A percentile compares a stretch with the other conserved stretches of the same genome.
phyloP scores from a whole-genome alignment of 2,113 vertebrate species.

The Myxocyprinus asiaticus region DNA sequence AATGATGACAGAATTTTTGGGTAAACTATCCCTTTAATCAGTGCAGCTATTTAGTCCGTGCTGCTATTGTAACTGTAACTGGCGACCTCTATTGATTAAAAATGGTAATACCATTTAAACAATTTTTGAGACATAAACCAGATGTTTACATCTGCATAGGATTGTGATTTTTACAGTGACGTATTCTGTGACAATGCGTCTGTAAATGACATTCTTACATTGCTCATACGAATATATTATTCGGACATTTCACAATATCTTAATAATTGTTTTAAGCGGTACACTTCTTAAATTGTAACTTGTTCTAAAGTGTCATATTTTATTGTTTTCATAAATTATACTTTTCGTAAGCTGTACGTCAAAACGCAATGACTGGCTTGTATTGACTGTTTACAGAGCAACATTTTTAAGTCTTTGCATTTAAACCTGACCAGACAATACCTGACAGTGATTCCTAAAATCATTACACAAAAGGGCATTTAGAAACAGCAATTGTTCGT shows the following conservation, averaged over 20 bases:
- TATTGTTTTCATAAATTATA: background rate
- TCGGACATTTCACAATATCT: background rate
- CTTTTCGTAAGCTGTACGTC: background rate
- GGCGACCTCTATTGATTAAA: slow-evolving; percentile 49
- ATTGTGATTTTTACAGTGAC: background rate
- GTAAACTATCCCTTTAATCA: background rate
- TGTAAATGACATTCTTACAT: background rate
- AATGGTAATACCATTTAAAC: background rate
- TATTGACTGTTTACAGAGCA: background rate
- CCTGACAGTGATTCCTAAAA: slow-evolving; percentile 17
- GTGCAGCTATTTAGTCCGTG: background rate
- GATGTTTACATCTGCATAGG: slow-evolving; percentile 51
- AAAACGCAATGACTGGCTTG: background rate
- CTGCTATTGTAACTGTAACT: background rate
- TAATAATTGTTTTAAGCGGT: background rate
- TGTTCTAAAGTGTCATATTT: background rate
- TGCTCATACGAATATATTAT: background rate
- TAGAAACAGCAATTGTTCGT: background rate
- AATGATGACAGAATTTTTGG: too few species aligned
- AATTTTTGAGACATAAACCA: slow-evolving; percentile 32
- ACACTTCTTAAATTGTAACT: background rate
- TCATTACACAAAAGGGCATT: slow-evolving; percentile 20
- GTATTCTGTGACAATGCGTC: background rate
- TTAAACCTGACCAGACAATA: slow-evolving; percentile 9
- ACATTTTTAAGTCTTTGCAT: background rate